Conservation (phyloP, 2,888 invertebrate genomes). For the Boloria euphrosyne region DNA sequence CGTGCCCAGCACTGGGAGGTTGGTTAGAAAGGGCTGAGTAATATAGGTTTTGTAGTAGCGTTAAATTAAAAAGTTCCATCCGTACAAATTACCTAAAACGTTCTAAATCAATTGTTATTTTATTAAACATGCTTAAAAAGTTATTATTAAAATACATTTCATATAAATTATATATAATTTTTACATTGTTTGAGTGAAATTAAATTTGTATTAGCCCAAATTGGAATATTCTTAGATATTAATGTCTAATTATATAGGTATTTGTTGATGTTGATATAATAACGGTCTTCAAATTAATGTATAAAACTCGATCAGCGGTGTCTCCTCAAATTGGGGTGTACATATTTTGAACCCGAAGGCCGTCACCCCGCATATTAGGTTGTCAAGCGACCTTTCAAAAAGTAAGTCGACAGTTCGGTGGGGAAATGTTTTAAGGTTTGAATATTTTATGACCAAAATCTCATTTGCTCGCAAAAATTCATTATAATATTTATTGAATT, state of each 20-base stretch:
- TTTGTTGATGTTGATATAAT: constrained; percentile 12
- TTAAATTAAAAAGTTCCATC: no score
- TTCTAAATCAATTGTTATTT: no score
- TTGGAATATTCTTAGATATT: no score
- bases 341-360: constrained; percentile 30
- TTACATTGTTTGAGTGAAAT: no score
- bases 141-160: no score
- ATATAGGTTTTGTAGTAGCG: no score
- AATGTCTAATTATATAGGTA: background rate
- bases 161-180: no score
- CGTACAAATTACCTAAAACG: no score
- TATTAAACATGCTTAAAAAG: no score
- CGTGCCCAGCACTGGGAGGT: no score
- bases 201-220: no score
- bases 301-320: constrained; percentile 24
- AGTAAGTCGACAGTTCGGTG: constrained; percentile 36
- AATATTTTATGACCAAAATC: constrained; percentile 38
- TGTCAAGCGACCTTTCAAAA: constrained; percentile 36
- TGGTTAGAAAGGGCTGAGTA: no score
- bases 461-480: constrained; percentile 29
- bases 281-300: constrained; percentile 35
- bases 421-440: constrained; percentile 34
- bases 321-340: constrained; percentile 25
- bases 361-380: constrained; percentile 33
- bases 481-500: constrained; percentile 27